Evolutionary conservation across 2,888 invertebrate genomes (phyloP).

Genomic region (Drosophila fulvimacula): DNA sequence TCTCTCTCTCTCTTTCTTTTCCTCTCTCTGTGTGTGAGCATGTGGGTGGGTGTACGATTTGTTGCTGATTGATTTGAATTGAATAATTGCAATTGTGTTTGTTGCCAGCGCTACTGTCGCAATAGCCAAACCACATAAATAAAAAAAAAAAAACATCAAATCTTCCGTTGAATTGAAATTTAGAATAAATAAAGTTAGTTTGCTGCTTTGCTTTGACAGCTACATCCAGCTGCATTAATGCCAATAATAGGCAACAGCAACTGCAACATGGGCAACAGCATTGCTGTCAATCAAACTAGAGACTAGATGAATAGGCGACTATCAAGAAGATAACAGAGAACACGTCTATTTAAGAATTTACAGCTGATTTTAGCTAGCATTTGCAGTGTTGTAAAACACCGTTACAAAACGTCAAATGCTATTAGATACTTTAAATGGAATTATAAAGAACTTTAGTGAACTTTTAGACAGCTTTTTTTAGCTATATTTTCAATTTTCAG

Average conservation of each 20-base stretch:
- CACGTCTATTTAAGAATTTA: not conserved
- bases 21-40: slow-evolving; percentile 15
- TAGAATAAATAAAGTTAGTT: slow-evolving; percentile 17
- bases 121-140: slow-evolving; percentile 19
- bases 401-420: not conserved
- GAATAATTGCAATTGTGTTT: slow-evolving; percentile 80
- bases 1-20: not conserved
- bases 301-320: not conserved
- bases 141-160: slow-evolving; percentile 1
- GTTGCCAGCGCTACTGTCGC: slow-evolving; percentile 34
- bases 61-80: slow-evolving; percentile 82
- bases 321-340: not conserved
- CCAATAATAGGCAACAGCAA: slow-evolving; percentile 4
- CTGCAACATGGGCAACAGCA: not conserved
- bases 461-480: too few relatives aligned
- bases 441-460: too few relatives aligned
- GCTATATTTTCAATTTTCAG: too few relatives aligned
- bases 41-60: slow-evolving; percentile 54
- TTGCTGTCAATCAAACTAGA: not conserved
- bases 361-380: not conserved
- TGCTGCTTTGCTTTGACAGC: slow-evolving; percentile 17
- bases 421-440: too few relatives aligned
- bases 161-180: slow-evolving; percentile 15
- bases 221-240: slow-evolving; percentile 3
- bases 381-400: not conserved